A percentile compares a stretch with the other conserved stretches of the same genome.
phyloP scores from a whole-genome alignment of 2,113 vertebrate genomes.

The Ameiurus melas region DNA sequence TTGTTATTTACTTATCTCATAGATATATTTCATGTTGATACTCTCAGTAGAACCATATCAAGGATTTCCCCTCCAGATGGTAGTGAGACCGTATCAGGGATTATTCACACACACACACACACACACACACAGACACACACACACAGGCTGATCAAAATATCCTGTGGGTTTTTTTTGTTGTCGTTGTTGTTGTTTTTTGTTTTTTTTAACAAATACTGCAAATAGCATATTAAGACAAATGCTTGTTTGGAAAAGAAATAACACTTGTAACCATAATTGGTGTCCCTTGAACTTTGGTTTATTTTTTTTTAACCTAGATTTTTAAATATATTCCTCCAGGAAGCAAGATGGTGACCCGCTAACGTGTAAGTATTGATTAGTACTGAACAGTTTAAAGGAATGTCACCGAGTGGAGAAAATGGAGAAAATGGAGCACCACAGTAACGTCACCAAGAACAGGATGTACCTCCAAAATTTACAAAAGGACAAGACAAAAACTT shows the following conservation, averaged over 20 bases:
- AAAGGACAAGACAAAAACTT: too few species aligned
- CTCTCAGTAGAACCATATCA: not conserved
- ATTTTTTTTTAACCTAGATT: not conserved
- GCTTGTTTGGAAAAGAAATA: not conserved
- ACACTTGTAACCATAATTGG: not conserved
- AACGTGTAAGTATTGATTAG: not conserved
- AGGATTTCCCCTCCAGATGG: slow-evolving; percentile 37
- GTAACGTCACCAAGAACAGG: too few species aligned
- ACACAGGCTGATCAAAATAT: not conserved
- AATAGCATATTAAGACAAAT: not conserved
- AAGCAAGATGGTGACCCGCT: not conserved
- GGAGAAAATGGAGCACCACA: too few species aligned
- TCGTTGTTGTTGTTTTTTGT: too few species aligned
- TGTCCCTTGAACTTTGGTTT: not conserved
- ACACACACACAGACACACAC: not conserved
- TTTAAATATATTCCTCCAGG: not conserved
- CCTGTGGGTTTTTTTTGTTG: not conserved
- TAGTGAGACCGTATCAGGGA: slow-evolving; percentile 28
- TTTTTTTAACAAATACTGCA: not conserved
- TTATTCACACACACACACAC: slow-evolving; percentile 20
- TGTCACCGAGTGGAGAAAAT: too few species aligned
- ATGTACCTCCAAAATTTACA: too few species aligned
- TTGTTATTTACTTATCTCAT: not conserved
- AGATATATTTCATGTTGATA: not conserved
- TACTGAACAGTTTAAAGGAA: not conserved